Percentiles rank a stretch among this genome's conserved stretches.
These are phyloP conservation scores for Silurus aristotelis DNA, from an alignment of 2,797 vertebrate genomes.

Conservation along the genomic window DNA sequence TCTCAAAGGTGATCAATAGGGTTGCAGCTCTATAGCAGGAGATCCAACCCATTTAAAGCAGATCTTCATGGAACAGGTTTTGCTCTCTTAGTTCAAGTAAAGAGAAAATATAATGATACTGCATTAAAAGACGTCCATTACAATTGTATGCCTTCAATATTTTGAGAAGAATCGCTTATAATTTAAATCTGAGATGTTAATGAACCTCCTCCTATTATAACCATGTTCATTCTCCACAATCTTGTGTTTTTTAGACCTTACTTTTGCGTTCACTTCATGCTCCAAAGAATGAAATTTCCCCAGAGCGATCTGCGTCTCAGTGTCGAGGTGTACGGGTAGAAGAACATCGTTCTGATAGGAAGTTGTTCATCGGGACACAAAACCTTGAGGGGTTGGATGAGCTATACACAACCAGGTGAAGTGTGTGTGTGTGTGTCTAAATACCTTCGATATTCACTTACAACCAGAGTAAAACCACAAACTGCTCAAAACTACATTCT, in stretches of 20 bases:
- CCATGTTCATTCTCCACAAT: background rate
- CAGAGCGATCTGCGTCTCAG: constrained; percentile 52
- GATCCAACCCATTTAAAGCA: no score
- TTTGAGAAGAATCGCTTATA: no score
- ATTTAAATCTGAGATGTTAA: no score
- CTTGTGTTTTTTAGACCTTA: background rate
- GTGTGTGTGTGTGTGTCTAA: background rate
- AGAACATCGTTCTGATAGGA: constrained; percentile 75
- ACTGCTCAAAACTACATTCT: background rate
- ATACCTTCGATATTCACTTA: background rate
- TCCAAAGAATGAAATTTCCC: background rate
- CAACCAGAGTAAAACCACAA: background rate
- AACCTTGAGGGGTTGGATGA: background rate
- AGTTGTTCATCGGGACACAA: constrained; percentile 31
- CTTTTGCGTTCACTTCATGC: background rate
- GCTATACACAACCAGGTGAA: background rate
- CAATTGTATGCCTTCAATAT: no score
- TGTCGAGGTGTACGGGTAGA: constrained; percentile 68
- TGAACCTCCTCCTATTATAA: background rate
- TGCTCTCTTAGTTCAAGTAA: no score
- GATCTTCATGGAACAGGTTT: no score
- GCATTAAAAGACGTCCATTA: no score
- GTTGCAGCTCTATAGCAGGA: no score
- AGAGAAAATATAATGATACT: no score
- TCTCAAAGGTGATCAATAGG: no score